These are phyloP conservation scores for Danaus chrysippus DNA, from an alignment of 2,888 invertebrate genomes.

Conservation along the genomic window DNA sequence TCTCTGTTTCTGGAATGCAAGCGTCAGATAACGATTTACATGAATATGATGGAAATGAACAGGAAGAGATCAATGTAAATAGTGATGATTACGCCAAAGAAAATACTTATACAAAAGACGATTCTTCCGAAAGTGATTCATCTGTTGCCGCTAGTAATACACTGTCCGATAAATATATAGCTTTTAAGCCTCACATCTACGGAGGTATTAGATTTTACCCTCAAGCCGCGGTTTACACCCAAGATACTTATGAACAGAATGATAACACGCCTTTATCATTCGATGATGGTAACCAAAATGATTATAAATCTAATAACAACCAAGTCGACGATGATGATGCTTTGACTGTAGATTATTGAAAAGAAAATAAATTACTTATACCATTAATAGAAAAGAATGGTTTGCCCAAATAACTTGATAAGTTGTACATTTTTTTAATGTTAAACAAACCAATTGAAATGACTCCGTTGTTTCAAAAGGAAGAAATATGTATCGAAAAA, in stretches of 20 bases:
- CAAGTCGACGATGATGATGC: slow-evolving; percentile 52
- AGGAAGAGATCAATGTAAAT: slow-evolving; percentile 33
- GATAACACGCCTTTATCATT: slow-evolving; percentile 13
- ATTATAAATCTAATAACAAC: slow-evolving; percentile 52
- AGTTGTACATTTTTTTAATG: no score
- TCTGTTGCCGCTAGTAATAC: slow-evolving; percentile 35
- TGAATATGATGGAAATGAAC: slow-evolving; percentile 34
- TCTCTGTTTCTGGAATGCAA: slow-evolving; percentile 28
- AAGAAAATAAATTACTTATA: neutral
- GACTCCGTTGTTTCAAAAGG: no score
- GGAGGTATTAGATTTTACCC: slow-evolving; percentile 45
- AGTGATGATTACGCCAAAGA: slow-evolving; percentile 13
- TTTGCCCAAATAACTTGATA: no score
- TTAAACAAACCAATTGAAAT: no score
- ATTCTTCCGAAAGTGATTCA: slow-evolving; percentile 22
- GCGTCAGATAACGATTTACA: slow-evolving; percentile 32
- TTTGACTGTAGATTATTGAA: slow-evolving; percentile 53
- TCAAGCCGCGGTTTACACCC: slow-evolving; percentile 41
- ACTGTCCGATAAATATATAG: slow-evolving; percentile 44
- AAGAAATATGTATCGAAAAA: no score
- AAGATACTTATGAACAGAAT: slow-evolving; percentile 18
- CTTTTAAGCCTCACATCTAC: slow-evolving; percentile 45
- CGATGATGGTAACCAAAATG: slow-evolving; percentile 21
- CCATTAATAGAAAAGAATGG: no score
- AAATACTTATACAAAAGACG: slow-evolving; percentile 11